Percentiles rank a stretch among this genome's conserved stretches.
Evolutionary conservation across 2,888 invertebrate genomes (phyloP).

Genomic region (Pseudanteris insignis): DNA sequence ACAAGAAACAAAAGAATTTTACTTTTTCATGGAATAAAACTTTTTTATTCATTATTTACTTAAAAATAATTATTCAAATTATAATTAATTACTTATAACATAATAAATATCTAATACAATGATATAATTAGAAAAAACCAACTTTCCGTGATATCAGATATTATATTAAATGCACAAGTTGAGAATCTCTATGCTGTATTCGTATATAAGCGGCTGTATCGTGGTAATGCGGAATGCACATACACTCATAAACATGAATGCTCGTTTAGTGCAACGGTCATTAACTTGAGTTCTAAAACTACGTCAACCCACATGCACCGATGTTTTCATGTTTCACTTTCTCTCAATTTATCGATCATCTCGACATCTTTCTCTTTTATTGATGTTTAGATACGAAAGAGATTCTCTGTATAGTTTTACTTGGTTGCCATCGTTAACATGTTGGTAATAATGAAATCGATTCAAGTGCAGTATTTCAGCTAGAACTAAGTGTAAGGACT

Average conservation of each 20-base stretch:
- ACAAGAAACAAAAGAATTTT: too few relatives aligned
- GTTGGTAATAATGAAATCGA: conserved; percentile 34
- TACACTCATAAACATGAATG: conserved; percentile 7
- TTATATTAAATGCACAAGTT: too few relatives aligned
- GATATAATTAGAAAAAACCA: not conserved
- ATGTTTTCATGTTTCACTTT: not conserved
- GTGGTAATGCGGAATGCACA: conserved; percentile 17
- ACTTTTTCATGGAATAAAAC: too few relatives aligned
- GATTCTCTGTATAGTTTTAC: too few relatives aligned
- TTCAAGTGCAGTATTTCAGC: conserved; percentile 41
- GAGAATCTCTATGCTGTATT: conserved; percentile 4
- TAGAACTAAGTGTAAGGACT: conserved; percentile 13
- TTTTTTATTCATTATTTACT: too few relatives aligned
- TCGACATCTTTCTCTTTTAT: not conserved
- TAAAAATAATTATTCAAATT: too few relatives aligned
- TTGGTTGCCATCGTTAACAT: not conserved
- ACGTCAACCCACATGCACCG: not conserved
- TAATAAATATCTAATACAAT: too few relatives aligned
- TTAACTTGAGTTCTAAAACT: not conserved
- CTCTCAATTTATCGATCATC: not conserved
- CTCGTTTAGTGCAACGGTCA: not conserved
- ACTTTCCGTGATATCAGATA: too few relatives aligned
- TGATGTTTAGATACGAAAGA: too few relatives aligned
- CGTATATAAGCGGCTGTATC: not conserved
- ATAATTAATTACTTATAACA: too few relatives aligned